phyloP scores from a whole-genome alignment of 2,113 vertebrate genomes.

The Coregonus clupeaformis region DNA sequence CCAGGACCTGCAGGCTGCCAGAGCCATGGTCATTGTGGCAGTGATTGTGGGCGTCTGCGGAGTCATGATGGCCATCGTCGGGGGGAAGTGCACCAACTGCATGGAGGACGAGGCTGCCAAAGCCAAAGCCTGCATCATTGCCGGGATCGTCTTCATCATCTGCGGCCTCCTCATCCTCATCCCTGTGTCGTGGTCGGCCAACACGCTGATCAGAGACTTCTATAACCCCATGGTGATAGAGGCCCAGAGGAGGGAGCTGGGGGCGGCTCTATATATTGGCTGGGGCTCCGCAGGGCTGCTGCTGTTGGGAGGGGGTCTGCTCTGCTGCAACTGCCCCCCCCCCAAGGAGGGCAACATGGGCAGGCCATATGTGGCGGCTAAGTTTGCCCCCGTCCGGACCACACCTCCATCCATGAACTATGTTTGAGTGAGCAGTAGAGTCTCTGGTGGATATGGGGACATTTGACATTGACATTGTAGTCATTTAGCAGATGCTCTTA shows the following conservation, averaged over 20 bases:
- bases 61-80: constrained; percentile 66
- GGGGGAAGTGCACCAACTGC: constrained; percentile 80
- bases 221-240: constrained; percentile 71
- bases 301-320: constrained; percentile 73
- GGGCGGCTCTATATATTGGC: constrained; percentile 73
- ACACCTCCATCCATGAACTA: constrained; percentile 59
- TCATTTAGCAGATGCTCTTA: no score
- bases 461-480: no score
- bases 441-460: background rate
- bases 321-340: constrained; percentile 77
- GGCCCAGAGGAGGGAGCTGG: constrained; percentile 73
- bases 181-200: constrained; percentile 77
- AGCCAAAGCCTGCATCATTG: constrained; percentile 69
- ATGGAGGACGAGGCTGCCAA: constrained; percentile 73
- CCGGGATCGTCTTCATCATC: constrained; percentile 74
- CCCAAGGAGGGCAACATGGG: constrained; percentile 43
- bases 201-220: constrained; percentile 72
- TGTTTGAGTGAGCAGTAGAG: constrained; percentile 57
- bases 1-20: constrained; percentile 73
- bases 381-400: constrained; percentile 60
- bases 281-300: constrained; percentile 69
- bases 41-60: constrained; percentile 72
- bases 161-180: constrained; percentile 67
- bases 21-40: constrained; percentile 75
- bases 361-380: constrained; percentile 55